Conservation (phyloP, 2,113 vertebrate genomes). For the Oxyura jamaicensis region DNA sequence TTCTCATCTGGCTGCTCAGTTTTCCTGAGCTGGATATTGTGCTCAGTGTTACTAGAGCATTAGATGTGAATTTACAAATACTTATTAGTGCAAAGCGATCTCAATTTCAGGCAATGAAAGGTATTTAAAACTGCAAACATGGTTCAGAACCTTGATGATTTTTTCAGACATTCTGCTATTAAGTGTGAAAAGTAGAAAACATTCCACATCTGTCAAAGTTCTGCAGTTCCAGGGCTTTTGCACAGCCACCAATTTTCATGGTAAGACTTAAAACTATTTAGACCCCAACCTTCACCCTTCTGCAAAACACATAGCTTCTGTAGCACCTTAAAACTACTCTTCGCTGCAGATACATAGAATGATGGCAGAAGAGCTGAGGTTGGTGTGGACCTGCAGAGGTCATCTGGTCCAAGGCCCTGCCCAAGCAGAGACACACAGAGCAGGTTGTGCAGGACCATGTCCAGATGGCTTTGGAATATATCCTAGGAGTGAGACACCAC, state of each 20-base stretch:
- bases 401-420: not conserved
- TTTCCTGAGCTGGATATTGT: not conserved
- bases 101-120: not conserved
- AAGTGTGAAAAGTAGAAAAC: not conserved
- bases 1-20: not conserved
- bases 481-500: not conserved
- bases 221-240: not conserved
- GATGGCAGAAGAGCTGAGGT: not conserved
- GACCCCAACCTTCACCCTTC: not conserved
- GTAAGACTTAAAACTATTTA: not conserved
- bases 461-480: fast-evolving
- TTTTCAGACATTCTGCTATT: not conserved
- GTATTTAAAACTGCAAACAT: not conserved
- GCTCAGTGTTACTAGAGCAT: not conserved
- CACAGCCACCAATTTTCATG: not conserved
- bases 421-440: not conserved
- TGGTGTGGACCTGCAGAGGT: not conserved
- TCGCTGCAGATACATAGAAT: not conserved
- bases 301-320: not conserved
- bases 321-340: not conserved
- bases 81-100: not conserved
- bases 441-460: fast-evolving
- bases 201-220: not conserved
- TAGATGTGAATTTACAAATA: not conserved
- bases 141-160: fast-evolving